Conservation (phyloP, 30 jellyfish, hydroid and myxozoan genomes). For the Cassiopea andromeda region DNA sequence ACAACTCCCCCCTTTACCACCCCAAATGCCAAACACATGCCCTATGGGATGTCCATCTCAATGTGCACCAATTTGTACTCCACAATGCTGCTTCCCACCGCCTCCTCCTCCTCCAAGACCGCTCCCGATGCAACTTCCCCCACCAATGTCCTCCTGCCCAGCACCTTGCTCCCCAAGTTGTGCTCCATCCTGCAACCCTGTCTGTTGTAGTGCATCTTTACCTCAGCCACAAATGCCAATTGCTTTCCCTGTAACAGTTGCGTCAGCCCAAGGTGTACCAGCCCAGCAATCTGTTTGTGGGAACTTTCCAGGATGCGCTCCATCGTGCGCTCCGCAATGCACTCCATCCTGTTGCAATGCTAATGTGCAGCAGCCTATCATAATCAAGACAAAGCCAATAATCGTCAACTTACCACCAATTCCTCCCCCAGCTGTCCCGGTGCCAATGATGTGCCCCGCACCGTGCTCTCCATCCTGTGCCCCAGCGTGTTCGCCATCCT, state of each 20-base stretch:
- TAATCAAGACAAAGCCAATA: slow-evolving; percentile 49
- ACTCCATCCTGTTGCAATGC: slow-evolving; percentile 68
- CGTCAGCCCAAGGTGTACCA: slow-evolving; percentile 42
- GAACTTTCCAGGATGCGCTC: slow-evolving; percentile 74
- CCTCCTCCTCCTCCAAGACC: slow-evolving; percentile 65
- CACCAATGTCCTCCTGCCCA: slow-evolving; percentile 54
- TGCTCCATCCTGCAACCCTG: slow-evolving; percentile 60
- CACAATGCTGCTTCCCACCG: slow-evolving; percentile 93
- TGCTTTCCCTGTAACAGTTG: slow-evolving; percentile 25
- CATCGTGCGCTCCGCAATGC: slow-evolving; percentile 81
- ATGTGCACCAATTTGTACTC: slow-evolving; percentile 79
- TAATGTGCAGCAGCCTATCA: slow-evolving; percentile 38
- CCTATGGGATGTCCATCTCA: slow-evolving; percentile 61
- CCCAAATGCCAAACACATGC: slow-evolving; percentile 52
- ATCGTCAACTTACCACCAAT: slow-evolving; percentile 67
- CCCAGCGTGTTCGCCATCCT: background rate
- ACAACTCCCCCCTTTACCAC: slow-evolving; percentile 61
- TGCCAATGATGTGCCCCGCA: slow-evolving; percentile 20
- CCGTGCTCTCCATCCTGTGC: slow-evolving; percentile 63
- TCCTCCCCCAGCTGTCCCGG: slow-evolving; percentile 62
- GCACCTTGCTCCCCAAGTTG: slow-evolving; percentile 64
- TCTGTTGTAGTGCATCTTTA: slow-evolving; percentile 64
- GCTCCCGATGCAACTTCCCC: slow-evolving; percentile 57
- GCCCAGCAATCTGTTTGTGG: slow-evolving; percentile 63
- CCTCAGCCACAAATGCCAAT: slow-evolving; percentile 51